phyloP scores from a whole-genome alignment of 2,797 vertebrate species.

The Helicolenus hilgendorfi region DNA sequence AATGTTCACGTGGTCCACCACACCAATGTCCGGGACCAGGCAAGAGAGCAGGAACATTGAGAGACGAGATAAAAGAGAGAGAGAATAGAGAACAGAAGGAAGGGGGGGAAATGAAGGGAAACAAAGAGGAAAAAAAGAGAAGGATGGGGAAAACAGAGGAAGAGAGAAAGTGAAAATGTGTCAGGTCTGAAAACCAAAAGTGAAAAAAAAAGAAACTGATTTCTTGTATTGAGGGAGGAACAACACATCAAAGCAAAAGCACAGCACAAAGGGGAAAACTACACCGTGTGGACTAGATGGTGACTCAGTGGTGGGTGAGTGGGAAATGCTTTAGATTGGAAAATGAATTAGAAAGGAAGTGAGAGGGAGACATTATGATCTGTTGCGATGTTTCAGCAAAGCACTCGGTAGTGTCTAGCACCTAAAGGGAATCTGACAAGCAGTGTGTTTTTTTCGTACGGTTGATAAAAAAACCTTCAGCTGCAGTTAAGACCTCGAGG shows the following conservation, averaged over 20 bases:
- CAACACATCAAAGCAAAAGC: constrained; percentile 88
- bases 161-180: constrained; percentile 90
- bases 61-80: constrained; percentile 47
- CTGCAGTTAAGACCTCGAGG: constrained; percentile 37
- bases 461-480: constrained; percentile 44
- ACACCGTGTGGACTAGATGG: constrained; percentile 75
- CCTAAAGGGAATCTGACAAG: constrained; percentile 52
- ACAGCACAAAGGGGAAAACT: constrained; percentile 86
- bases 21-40: constrained; percentile 87
- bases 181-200: constrained; percentile 90
- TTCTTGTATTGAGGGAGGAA: constrained; percentile 67
- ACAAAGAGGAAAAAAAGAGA: constrained; percentile 82
- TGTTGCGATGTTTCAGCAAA: constrained; percentile 60
- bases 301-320: constrained; percentile 66
- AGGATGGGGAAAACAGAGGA: constrained; percentile 89
- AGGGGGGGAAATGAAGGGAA: constrained; percentile 41
- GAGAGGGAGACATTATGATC: constrained; percentile 61
- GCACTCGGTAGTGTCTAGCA: constrained; percentile 35
- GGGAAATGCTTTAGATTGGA: constrained; percentile 71
- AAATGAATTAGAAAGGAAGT: constrained; percentile 71
- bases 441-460: constrained; percentile 34
- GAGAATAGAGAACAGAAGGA: constrained; percentile 63
- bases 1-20: constrained; percentile 86
- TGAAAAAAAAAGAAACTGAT: constrained; percentile 64
- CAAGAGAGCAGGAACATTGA: constrained; percentile 82